Evolutionary conservation across 2,113 vertebrate genomes (phyloP), one percentile per base, ranked within the genome.

Genomic region (Pimephales promelas): DNA sequence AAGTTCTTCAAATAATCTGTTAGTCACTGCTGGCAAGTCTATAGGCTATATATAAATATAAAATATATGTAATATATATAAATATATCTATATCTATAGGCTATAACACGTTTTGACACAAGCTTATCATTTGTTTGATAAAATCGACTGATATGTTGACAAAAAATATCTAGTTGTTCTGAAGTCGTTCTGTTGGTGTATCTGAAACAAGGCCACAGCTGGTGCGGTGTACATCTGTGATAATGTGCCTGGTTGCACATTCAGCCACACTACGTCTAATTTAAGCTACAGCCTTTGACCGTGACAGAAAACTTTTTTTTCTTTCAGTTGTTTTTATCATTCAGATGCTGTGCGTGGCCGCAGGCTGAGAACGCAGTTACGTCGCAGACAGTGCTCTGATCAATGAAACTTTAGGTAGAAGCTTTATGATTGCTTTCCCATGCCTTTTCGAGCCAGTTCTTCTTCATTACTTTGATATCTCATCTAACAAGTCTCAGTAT

Each of bases 191-290:
- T 77, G 79, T 49, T 76, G 82, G 72, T 18, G 74, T 20, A 11
- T 49, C 9, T 79, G 5, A 49, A 79, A 72, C 40, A 86, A 83
- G 84, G 84, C 68, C 85, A 79, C 85, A 83, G 85, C 81, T 83
- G 81, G 81, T 43, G 10, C n/a, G 34, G 52, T 24, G 34, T 59
- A 10, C 45, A 18, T 83, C 62, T 54, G 66, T 83, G 43, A 64
- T 52, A 78, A 47, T 86, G 81, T 73, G 56, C 77, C 66, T 24
- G 10, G 66, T 34, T 79, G 78, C 78, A 66, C 78, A 66, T 79
- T 79, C 43, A 79, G 78, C 78, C 59, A 66, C 78, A 79, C 40
- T 66, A 66, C 43, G 31, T 68, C 74, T 79, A 83, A 82, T 86
- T 86, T 79, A 70, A 76, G 43, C 26, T 47, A 24, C 22, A 45